phyloP scores from a whole-genome alignment of 2,113 vertebrate genomes.

The Alethe diademata region DNA sequence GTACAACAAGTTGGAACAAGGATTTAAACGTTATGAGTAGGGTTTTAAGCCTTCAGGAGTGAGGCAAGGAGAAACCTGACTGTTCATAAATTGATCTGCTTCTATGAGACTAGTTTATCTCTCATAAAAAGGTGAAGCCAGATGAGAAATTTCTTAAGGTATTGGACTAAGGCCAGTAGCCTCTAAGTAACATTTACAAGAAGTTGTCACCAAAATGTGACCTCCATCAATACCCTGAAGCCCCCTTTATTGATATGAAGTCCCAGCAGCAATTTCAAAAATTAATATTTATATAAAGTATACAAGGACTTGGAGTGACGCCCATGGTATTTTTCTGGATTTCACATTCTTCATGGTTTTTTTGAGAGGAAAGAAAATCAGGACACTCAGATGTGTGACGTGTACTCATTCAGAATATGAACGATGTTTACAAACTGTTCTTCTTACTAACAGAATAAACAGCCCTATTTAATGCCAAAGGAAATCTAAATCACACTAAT shows the following conservation, averaged over 20 bases:
- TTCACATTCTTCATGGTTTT: background rate
- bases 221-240: background rate
- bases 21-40: background rate
- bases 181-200: background rate
- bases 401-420: background rate
- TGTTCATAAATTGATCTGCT: background rate
- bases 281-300: background rate
- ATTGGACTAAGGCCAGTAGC: background rate
- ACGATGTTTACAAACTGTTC: background rate
- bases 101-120: background rate
- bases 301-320: background rate
- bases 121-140: background rate
- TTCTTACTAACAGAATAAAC: background rate
- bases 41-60: background rate
- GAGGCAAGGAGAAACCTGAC: background rate
- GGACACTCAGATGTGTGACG: background rate
- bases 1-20: background rate
- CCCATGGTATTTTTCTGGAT: background rate
- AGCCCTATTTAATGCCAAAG: background rate
- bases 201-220: background rate
- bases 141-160: background rate
- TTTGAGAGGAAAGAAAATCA: background rate
- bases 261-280: background rate
- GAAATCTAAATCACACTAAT: background rate
- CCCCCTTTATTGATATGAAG: background rate